Evolutionary conservation across 2,797 vertebrate species (phyloP), one percentile per base, ranked within the genome.

Genomic region (Setipinna tenuifilis): DNA sequence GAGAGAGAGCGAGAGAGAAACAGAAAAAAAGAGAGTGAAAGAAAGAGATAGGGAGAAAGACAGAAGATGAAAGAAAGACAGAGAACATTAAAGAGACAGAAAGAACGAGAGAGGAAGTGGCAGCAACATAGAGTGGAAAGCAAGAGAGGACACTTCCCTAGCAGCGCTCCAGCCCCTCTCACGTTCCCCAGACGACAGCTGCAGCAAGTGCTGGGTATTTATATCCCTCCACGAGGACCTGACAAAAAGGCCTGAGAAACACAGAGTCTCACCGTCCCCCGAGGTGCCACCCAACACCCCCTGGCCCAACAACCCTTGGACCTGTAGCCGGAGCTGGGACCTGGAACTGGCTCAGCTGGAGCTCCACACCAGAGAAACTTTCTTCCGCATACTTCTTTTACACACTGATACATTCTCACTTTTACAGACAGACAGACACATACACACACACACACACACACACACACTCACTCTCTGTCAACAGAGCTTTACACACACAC

Each of bases 131-230:
- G 61, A 62, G 61, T 9, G n/a, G 11, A 68, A 28, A 28, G 68
- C 84, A 82, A 87, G 85, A 65, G 87, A 88, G 83, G 86, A 10
- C 48, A 21, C 71, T 78, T 78, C 6, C 50, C 85, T 87, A 87
- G 81, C 88, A 87, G 90, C 92, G 95, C 91, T 88, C 31, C 31
- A 78, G 17, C 28, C 35, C 35, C 5, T 78, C 71, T 78, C 71
- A 78, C 65, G 88, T 94, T 94, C 89, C 92, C 90, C 93, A 95
- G 95, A 95, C 91, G 88, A 96, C 95, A 96, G 95, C 95, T 96
- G 95, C 85, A 57, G 87, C 9, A 84, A 86, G 87, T 86, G 90
- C 91, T 93, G 19, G 31, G 35, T 95, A 95, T 95, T 95, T 95
- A 95, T 95, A 95, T 92, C 92, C 71, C 35, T 44, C 31, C 35